Evolutionary conservation across 2,888 invertebrate genomes (phyloP), one percentile per base, ranked within the genome.

Genomic region (Hofmannophila pseudospretella): DNA sequence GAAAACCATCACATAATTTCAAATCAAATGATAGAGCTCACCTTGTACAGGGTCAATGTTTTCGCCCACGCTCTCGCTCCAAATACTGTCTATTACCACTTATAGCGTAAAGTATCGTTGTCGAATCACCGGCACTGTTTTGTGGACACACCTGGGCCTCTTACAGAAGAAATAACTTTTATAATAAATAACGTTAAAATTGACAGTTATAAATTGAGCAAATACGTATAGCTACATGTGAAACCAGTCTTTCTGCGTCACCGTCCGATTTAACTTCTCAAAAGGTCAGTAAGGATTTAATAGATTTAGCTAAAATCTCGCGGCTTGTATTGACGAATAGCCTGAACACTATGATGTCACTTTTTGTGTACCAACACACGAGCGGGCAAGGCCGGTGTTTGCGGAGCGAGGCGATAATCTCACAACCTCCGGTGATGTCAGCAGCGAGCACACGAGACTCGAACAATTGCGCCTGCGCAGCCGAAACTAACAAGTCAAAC

Each of bases 41-140:
- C 80, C 80, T 81, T 78, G 73, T 45, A 55, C 59, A 61, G 64
- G 71, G 77, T 75, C 78, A 77, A 73, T 66, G 67, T 69, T 64
- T 60, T 59, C 64, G 63, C 70, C 68, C 67, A 74, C 78, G 53
- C 47, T 44, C 47, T 44, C 53, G 38, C 38, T 49, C 48, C 45
- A 46, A 45, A 55, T 55, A 51, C 36, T 47, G 41, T 33, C 47
- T 40, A 44, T 49, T 49, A 27, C 20, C 8, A 12, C n/a, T 26
- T 44, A 42, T 41, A 36, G 35, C 16, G 22, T 34, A 38, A 34
- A 36, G 22, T 25, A 32, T 23, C 14, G 45, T 38, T 27, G 36
- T 39, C 36, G 34, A 39, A 35, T 43, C 35, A 39, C 19, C 40
- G 39, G 32, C 34, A 27, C 10, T 20, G 27, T 26, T 23, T 42